Evolutionary conservation across 2,888 invertebrate species (phyloP).

Genomic region (Neoitamus cyanurus): DNA sequence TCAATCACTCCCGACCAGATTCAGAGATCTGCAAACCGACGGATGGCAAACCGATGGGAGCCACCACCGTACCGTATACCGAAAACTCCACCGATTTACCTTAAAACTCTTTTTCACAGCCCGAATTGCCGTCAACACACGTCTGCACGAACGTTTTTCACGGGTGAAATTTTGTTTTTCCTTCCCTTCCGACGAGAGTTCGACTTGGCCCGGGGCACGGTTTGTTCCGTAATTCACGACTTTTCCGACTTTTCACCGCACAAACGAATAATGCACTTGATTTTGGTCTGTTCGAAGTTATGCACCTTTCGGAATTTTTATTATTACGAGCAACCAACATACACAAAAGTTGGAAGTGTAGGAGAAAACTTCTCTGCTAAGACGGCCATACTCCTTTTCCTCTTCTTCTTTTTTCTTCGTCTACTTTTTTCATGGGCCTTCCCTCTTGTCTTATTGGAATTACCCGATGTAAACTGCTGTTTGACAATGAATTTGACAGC

Average conservation of each 20-base stretch:
- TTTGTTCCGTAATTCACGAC: not conserved
- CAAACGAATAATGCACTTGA: conserved; percentile 1
- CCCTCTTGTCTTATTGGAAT: not conserved
- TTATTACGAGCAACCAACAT: conserved; percentile 31
- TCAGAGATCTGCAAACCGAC: not conserved
- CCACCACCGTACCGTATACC: not conserved
- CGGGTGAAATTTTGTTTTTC: conserved; percentile 36
- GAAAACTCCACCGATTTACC: not conserved
- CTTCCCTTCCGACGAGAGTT: not conserved
- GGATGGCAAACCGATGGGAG: not conserved
- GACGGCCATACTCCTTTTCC: conserved; percentile 52
- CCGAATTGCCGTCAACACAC: not conserved
- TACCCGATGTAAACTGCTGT: not conserved
- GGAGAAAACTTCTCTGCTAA: conserved; percentile 48
- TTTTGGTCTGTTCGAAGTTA: not conserved
- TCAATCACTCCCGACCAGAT: not conserved
- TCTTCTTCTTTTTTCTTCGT: conserved; percentile 48
- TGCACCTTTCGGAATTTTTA: conserved; percentile 27
- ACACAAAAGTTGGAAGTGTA: conserved; percentile 40
- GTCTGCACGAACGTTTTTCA: conserved; percentile 2
- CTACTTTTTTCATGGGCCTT: conserved; percentile 27
- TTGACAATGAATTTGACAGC: not conserved
- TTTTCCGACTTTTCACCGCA: not conserved
- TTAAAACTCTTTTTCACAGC: not conserved
- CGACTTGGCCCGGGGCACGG: not conserved